Percentiles rank a stretch among this genome's conserved stretches.
Conservation (phyloP, 2,113 vertebrate species). For the Barnardius zonarius region DNA sequence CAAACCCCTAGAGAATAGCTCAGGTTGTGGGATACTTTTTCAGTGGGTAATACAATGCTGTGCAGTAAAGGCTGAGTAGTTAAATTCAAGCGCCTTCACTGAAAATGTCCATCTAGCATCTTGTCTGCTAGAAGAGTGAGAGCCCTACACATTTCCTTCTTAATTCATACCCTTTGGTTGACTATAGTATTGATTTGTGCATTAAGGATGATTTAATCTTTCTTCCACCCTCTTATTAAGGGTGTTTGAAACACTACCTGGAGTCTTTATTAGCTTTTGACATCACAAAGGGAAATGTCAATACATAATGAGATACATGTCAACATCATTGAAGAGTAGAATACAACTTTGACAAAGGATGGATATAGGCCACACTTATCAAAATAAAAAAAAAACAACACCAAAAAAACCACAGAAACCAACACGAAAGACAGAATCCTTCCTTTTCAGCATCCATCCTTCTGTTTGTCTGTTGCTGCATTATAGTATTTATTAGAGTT, state of each 20-base stretch:
- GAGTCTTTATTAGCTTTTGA: slow-evolving; percentile 54
- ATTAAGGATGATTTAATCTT: slow-evolving; percentile 59
- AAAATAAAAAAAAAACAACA: background rate
- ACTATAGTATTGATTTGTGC: slow-evolving; percentile 36
- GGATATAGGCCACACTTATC: background rate
- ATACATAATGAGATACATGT: slow-evolving; percentile 42
- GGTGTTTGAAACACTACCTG: slow-evolving; percentile 19
- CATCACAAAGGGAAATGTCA: slow-evolving; percentile 36
- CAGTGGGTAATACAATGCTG: background rate
- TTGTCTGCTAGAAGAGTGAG: background rate
- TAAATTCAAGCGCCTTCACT: background rate
- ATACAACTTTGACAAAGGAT: background rate
- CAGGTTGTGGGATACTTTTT: background rate
- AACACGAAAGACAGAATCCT: background rate
- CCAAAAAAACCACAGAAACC: background rate
- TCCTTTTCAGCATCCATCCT: slow-evolving; percentile 31
- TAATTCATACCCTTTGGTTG: slow-evolving; percentile 40
- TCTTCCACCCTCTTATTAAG: slow-evolving; percentile 33
- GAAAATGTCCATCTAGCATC: slow-evolving; percentile 3
- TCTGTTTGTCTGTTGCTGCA: slow-evolving; percentile 36
- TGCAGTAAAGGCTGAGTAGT: background rate
- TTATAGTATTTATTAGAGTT: slow-evolving; percentile 67
- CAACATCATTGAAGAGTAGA: background rate
- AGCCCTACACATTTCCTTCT: slow-evolving; percentile 23
- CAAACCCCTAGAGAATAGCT: background rate